phyloP scores from a whole-genome alignment of 2,113 vertebrate genomes.

The Chionis minor region DNA sequence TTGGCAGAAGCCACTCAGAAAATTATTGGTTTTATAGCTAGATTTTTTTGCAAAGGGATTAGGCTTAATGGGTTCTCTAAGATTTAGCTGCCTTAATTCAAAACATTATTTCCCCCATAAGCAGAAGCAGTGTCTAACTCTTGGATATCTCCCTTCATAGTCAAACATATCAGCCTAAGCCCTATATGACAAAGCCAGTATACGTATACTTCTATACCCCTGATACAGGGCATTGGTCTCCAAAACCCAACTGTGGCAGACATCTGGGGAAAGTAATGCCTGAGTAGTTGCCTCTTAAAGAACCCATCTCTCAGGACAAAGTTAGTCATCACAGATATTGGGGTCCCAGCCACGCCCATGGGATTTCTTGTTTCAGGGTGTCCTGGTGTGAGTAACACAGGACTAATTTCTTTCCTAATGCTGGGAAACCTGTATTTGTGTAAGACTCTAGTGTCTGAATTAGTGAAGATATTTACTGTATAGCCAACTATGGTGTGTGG shows the following conservation, averaged over 20 bases:
- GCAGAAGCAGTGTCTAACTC: neutral
- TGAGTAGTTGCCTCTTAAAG: neutral
- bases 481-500: no score
- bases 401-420: no score
- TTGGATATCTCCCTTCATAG: neutral
- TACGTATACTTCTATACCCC: neutral
- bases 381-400: no score
- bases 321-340: neutral
- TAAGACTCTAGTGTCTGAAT: no score
- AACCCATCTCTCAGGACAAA: neutral
- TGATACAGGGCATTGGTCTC: neutral
- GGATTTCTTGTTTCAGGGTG: neutral
- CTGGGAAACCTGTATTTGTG: no score
- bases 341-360: neutral
- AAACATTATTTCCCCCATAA: neutral
- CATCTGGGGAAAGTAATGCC: neutral
- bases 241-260: neutral
- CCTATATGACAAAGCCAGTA: neutral
- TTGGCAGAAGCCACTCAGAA: neutral
- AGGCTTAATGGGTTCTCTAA: neutral
- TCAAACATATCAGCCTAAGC: neutral
- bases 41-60: neutral
- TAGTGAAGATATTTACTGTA: no score
- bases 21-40: neutral
- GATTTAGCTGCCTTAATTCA: neutral